These are phyloP conservation scores for Chorisops tibialis DNA, from an alignment of 2,888 invertebrate species.

Conservation along the genomic window DNA sequence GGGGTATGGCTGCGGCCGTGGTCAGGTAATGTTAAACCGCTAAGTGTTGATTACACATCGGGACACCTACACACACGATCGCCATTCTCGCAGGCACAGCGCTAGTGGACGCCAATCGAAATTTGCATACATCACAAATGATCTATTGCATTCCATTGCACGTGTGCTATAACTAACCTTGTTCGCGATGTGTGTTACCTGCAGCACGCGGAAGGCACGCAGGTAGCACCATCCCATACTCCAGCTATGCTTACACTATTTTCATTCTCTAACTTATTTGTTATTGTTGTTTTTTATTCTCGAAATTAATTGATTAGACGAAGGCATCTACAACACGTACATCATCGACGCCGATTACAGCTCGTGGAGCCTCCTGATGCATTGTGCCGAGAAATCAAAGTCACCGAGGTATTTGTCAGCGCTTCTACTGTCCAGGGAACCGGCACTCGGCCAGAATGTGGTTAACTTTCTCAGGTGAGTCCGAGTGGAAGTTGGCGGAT, in stretches of 20 bases:
- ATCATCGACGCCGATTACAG: slow-evolving; percentile 80
- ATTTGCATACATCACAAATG: not conserved
- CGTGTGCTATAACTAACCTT: not conserved
- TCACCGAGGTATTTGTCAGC: slow-evolving; percentile 78
- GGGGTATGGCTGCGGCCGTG: not conserved
- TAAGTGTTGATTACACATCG: slow-evolving; percentile 11
- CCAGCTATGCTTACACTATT: too few relatives aligned
- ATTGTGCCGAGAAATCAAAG: slow-evolving; percentile 80
- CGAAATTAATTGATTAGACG: slow-evolving; percentile 58
- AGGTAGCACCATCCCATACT: not conserved
- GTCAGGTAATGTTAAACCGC: slow-evolving; percentile 3
- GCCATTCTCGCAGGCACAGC: slow-evolving; percentile 1
- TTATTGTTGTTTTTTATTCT: not conserved
- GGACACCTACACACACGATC: slow-evolving; percentile 11
- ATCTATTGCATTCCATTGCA: slow-evolving; percentile 2
- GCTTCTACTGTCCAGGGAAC: slow-evolving; percentile 69
- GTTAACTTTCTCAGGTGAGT: slow-evolving; percentile 49
- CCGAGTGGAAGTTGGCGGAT: not conserved
- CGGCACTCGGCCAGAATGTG: slow-evolving; percentile 57
- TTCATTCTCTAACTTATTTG: not conserved
- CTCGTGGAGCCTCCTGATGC: slow-evolving; percentile 77
- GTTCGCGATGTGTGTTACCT: not conserved
- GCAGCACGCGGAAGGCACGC: too few relatives aligned
- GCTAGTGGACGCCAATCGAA: slow-evolving; percentile 9
- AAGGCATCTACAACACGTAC: slow-evolving; percentile 85